Base-by-base conservation (phyloP, 2,113 vertebrate species). In the Oryzias melastigma region DNA sequence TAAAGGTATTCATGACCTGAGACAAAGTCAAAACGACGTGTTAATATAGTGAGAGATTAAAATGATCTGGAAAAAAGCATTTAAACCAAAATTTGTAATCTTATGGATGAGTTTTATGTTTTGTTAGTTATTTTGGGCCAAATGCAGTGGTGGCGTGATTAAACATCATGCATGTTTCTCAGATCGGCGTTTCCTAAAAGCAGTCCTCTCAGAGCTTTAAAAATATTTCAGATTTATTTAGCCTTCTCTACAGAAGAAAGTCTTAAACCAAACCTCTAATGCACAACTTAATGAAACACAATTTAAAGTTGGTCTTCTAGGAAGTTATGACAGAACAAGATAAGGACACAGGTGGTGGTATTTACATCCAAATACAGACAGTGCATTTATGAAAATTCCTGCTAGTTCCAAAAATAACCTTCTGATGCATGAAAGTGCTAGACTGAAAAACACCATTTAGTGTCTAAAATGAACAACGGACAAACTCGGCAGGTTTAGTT, bases 211-310 rank as follows among this genome's bases (percentile, higher is more conserved):
- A 54, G 17, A 40, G 29, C 2, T 35, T 35, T 35, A 35, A 35
- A 35, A 49, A 67, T 24, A 68, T 22, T 60, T 58, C 50, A 75
- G 24, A 42, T 85, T 74, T 85, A 78, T 86, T 90, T 57, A 47
- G 41, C 79, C 65, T 80, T 64, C 69, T 75, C 54, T 70, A 71
- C 73, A 77, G 68, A 81, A 78, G 71, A 85, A 87, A 78, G 73
- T 57, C 70, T 64, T 63, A 20, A 60, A 64, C 35, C 67, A 80
- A 77, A 78, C 41, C 64, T 84, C 64, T 77, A 85, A 79, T 78
- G 82, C 76, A 82, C 74, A 85, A 52, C 57, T 58, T 14, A 55
- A 67, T 60, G 47, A 63, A 67, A 62, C 56, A 68, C 51, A 46
- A 18, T 16, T 52, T 47, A 54, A 17, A 18, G 44, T 59, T 54